Percentiles rank a stretch among this genome's conserved stretches.
Conservation (phyloP, 2,797 vertebrate species). For the Zalophus californianus region DNA sequence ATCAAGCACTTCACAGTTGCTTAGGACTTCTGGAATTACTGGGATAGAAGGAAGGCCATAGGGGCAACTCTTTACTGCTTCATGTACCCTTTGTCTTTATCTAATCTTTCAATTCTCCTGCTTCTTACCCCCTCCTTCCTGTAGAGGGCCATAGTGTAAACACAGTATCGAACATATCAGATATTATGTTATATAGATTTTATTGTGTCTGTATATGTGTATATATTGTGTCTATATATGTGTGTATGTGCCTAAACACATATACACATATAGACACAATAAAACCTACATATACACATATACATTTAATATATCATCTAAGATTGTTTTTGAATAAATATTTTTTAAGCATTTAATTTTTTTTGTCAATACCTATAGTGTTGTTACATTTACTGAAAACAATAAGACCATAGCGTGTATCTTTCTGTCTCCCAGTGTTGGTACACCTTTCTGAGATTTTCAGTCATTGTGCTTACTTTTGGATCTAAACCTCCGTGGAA, state of each 20-base stretch:
- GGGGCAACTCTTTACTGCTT: background rate
- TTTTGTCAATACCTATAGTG: background rate
- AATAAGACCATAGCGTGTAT: background rate
- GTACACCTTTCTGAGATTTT: background rate
- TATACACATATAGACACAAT: background rate
- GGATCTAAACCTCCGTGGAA: background rate
- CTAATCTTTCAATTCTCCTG: background rate
- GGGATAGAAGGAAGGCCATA: accelerated
- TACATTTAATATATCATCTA: background rate
- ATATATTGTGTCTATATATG: background rate
- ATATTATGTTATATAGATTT: background rate
- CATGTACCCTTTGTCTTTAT: background rate
- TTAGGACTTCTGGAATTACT: background rate
- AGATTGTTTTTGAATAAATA: background rate
- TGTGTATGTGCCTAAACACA: too few relatives aligned
- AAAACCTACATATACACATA: background rate
- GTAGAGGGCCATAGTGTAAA: background rate
- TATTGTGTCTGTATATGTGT: background rate
- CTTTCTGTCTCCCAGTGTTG: background rate
- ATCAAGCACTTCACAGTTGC: background rate
- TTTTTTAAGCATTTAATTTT: background rate
- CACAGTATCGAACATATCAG: background rate
- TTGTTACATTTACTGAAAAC: background rate
- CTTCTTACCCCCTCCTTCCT: background rate
- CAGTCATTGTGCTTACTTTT: background rate